A percentile compares a stretch with the other conserved stretches of the same genome.
These are phyloP conservation scores for Coracopsis vasa DNA, from an alignment of 2,113 vertebrate genomes.

Conservation along the genomic window DNA sequence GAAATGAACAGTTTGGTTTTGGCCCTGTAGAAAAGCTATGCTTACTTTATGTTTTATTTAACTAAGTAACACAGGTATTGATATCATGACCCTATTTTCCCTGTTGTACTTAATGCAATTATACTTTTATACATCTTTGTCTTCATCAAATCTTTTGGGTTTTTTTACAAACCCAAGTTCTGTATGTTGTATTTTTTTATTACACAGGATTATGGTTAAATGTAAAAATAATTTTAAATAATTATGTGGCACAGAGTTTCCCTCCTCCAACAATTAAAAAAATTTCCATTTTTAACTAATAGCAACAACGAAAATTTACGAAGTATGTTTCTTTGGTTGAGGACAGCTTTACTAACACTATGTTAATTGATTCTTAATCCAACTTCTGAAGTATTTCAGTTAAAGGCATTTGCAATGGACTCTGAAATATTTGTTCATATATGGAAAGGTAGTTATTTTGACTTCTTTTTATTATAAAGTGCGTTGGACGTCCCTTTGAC, in stretches of 20 bases:
- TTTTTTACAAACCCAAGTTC: background rate
- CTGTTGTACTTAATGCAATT: background rate
- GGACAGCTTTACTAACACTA: background rate
- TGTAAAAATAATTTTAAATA: background rate
- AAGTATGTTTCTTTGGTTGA: background rate
- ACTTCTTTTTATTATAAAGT: background rate
- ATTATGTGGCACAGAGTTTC: background rate
- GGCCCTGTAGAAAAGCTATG: background rate
- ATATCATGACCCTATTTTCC: background rate
- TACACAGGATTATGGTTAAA: background rate
- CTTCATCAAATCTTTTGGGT: background rate
- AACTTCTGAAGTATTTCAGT: background rate
- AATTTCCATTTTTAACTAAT: background rate
- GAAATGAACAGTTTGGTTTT: background rate
- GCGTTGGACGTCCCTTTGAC: background rate
- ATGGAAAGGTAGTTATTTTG: background rate
- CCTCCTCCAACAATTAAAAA: background rate
- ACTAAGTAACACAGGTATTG: background rate
- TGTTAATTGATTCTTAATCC: background rate
- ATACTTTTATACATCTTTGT: background rate
- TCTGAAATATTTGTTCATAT: background rate
- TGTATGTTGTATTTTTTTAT: background rate
- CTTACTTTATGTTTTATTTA: background rate
- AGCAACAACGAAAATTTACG: background rate
- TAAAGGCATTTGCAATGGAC: background rate